Base-by-base conservation (phyloP, 2,113 vertebrate genomes). In the Plecotus auritus region DNA sequence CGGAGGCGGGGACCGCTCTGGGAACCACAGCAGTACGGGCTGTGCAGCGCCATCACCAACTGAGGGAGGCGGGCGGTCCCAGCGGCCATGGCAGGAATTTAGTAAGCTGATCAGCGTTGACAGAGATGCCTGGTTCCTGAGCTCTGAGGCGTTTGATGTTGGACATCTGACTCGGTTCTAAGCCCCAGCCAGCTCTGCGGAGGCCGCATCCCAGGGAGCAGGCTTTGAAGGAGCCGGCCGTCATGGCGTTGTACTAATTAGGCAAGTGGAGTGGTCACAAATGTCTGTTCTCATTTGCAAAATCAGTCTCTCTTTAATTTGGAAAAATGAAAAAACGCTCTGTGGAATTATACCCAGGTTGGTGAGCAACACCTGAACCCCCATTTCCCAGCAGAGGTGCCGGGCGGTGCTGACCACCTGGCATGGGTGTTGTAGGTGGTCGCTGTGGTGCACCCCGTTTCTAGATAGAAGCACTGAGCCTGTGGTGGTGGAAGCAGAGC, bases 211-310 rank as follows among this genome's bases (percentile, higher is more conserved):
- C 88, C 72, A 18, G 92, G 72, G 85, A 93, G 81, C 54, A 22
- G 23, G 56, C 82, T 96, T 95, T 96, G 96, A 97, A 97, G 94
- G 82, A 92, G 40, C 74, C 81, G 67, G 61, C 96, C 92, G 95
- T 94, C 92, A 88, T n/a, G 56, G 64, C 49, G 45, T 73, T 84
- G 78, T 67, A 84, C 93, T 97, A 95, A 97, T 97, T 96, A 95
- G 91, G 94, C n/a, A 76, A 37, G 0, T 5, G 70, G 85, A 88
- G 73, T 84, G 66, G 54, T 73, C 88, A 59, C 74, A 47, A 28
- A 94, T 91, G 94, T 51, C 64, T 80, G 91, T 90, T 78, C 42
- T 95, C 59, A 93, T 96, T 88, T 95, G 77, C 86, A 96, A 86
- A 96, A 93, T 94, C 89, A 95, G 61, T 42, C 13, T 85, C 61